Percentiles rank a stretch among this genome's conserved stretches.
Conservation (phyloP, 2,888 invertebrate genomes). For the Dynastes tityus region DNA sequence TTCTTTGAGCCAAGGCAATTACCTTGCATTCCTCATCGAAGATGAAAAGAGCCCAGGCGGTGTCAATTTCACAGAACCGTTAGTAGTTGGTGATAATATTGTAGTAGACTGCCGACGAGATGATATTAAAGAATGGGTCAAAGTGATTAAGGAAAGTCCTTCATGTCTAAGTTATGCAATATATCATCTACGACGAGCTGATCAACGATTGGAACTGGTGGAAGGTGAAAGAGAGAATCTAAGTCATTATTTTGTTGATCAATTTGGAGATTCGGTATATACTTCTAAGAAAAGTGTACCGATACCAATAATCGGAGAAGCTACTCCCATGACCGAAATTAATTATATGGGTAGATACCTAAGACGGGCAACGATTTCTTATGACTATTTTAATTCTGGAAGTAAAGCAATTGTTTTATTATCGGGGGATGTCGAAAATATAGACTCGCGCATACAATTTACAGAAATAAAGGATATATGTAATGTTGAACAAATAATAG, state of each 20-base stretch:
- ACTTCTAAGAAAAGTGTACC: not conserved
- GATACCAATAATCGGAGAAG: not conserved
- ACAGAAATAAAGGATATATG: not conserved
- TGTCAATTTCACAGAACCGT: not conserved
- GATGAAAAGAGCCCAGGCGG: not conserved
- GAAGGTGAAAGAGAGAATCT: not conserved
- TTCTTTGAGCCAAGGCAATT: not conserved
- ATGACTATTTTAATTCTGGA: not conserved
- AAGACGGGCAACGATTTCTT: not conserved
- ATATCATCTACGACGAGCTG: not conserved
- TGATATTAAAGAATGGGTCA: not conserved
- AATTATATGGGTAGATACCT: not conserved
- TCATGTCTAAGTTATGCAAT: not conserved
- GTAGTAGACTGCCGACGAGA: not conserved
- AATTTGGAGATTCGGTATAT: not conserved
- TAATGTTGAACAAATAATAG: not conserved
- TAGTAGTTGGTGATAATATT: conserved; percentile 4
- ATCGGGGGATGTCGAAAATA: not conserved
- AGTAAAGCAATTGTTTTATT: not conserved
- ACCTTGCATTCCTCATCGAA: not conserved
- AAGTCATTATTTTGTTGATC: not conserved
- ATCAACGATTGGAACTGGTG: not conserved
- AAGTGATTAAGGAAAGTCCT: not conserved
- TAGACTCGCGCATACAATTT: not conserved
- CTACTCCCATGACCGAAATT: not conserved